Evolutionary conservation across 2,888 invertebrate species (phyloP), one percentile per base, ranked within the genome.

Genomic region (Hyles lineata): DNA sequence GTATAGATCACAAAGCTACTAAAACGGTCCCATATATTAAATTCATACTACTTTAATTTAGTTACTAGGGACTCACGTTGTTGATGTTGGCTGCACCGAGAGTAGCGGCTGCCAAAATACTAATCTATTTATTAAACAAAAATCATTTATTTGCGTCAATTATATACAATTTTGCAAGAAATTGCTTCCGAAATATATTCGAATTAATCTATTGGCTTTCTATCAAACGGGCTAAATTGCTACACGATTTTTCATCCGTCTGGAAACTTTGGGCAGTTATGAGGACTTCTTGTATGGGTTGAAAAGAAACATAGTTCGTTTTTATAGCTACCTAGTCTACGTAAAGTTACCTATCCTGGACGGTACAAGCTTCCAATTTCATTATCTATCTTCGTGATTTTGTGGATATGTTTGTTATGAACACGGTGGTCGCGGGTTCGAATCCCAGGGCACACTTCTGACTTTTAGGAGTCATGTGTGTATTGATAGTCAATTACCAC

Each of bases 51-150:
- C 17, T 55, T 43, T n/a, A 19, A 55, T n/a, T 17, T n/a, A 55
- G 55, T 55, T 55, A 55, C 2, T 55, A 55, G 0, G n/a, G 7
- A 5, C 7, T 23, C 23, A 17, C 15, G 50, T 17, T 67, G 50
- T 67, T 67, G 17, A 67, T 50, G 2, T 67, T 67, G 67, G 67
- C 67, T 67, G 15, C 43, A 23, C 21, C 17, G 17, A 43, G 43
- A 7, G 23, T 6, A 7, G 17, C 21, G 21, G 17, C 7, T 67
- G 67, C 67, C 50, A 67, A 67, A 50, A 35, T n/a, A 50, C 50
- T 67, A 67, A 67, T 67, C 50, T 67, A 67, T 50, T 43, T 35
- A 35, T 43, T 50, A 7, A 67, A 15, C 67, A 67, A 67, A 67
- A 67, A 67, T 11, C 21, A 43, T 6, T 43, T 21, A 50, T 15